A percentile compares a stretch with the other conserved stretches of the same genome.
phyloP scores from a whole-genome alignment of 2,797 vertebrate species.

The Squalus acanthias region DNA sequence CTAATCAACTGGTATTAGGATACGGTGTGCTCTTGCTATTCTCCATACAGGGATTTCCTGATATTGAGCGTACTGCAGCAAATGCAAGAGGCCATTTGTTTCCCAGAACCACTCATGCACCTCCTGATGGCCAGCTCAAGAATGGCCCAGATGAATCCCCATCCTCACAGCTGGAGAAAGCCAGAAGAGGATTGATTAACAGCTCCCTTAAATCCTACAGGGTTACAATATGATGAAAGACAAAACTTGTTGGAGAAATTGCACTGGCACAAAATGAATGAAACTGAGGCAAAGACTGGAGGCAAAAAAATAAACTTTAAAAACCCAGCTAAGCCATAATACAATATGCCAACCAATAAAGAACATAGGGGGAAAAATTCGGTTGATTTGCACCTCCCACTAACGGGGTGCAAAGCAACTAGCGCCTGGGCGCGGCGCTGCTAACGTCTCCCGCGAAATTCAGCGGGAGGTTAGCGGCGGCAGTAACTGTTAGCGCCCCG shows the following conservation, averaged over 20 bases:
- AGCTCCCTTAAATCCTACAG: neutral
- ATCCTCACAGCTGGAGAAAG: neutral
- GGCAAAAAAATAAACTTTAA: neutral
- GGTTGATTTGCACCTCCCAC: too few relatives aligned
- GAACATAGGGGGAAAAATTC: neutral
- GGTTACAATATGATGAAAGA: neutral
- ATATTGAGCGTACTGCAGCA: neutral
- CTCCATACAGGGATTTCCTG: neutral
- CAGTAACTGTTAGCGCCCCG: too few relatives aligned
- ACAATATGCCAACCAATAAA: neutral
- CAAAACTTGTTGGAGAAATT: neutral
- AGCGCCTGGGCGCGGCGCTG: too few relatives aligned
- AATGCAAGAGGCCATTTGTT: neutral
- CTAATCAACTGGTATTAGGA: neutral
- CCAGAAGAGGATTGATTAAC: neutral
- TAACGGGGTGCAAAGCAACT: too few relatives aligned
- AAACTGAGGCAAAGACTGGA: neutral
- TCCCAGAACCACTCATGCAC: neutral
- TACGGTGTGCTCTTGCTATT: neutral
- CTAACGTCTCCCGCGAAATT: too few relatives aligned
- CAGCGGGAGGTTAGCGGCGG: too few relatives aligned
- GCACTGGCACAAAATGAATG: neutral
- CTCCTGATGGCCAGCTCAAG: neutral
- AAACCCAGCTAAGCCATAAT: neutral
- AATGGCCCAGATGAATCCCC: neutral